phyloP scores from a whole-genome alignment of 2,797 vertebrate species.

The Calcarius lapponicus region DNA sequence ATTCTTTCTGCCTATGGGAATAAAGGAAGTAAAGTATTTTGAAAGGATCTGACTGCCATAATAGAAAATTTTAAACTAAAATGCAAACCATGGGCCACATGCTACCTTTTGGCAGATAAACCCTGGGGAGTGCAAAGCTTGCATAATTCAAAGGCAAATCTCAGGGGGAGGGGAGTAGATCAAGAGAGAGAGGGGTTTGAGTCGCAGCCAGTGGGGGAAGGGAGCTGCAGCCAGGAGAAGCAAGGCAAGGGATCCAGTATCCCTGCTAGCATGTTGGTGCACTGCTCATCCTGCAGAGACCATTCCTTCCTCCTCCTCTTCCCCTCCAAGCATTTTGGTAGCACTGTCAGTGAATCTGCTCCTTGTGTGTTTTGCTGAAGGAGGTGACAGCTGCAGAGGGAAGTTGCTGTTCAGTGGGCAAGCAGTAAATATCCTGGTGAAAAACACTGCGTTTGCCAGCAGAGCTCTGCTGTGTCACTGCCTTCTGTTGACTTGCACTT shows the following conservation, averaged over 20 bases:
- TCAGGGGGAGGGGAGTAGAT: constrained; percentile 26
- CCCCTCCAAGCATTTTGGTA: neutral
- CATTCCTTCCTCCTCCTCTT: neutral
- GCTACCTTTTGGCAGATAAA: constrained; percentile 68
- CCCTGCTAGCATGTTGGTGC: neutral
- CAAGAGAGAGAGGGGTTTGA: constrained; percentile 30
- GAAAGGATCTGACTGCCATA: constrained; percentile 61
- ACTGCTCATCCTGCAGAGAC: neutral
- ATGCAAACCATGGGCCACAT: constrained; percentile 64
- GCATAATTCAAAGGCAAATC: constrained; percentile 63
- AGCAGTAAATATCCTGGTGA: neutral
- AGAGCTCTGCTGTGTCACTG: neutral
- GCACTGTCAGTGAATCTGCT: neutral
- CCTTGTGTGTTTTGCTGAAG: neutral
- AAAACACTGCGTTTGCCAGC: neutral
- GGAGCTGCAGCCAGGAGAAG: constrained; percentile 4
- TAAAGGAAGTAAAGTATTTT: constrained; percentile 69
- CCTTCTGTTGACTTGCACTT: neutral
- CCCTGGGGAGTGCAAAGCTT: constrained; percentile 53
- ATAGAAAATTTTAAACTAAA: constrained; percentile 62
- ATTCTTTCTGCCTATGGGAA: constrained; percentile 66
- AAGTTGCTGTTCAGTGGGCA: neutral
- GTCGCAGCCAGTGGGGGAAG: neutral
- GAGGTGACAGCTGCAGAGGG: neutral
- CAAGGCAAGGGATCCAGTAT: neutral